Base-by-base conservation (phyloP, 2,113 vertebrate species). In the Nothobranchius furzeri region DNA sequence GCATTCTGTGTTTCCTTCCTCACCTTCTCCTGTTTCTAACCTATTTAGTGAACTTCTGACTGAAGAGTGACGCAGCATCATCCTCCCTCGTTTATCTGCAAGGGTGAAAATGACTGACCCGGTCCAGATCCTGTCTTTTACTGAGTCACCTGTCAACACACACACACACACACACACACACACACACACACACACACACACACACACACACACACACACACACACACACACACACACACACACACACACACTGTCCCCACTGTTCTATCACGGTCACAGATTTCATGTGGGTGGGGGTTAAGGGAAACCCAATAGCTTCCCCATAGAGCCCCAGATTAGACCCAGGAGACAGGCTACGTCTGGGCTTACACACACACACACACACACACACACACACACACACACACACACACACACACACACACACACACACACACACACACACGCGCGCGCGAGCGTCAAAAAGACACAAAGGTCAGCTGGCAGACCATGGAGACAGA, bases 271-370 rank as follows among this genome's bases (percentile, higher is more conserved):
- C 51, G 69, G 60, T 20, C 63, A 52, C 52, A 47, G 73, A 85
- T 78, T 81, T 54, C 43, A 48, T 30, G 85, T n/a, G 68, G 24
- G 84, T 37, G 76, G 83, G 70, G 69, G 69, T 73, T 64, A 71
- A 81, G 70, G 70, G 87, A 87, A 87, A 89, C 62, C 48, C 6
- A 69, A 89, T 88, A 84, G 48, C 76, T 67, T 70, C 78, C 69
- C 57, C 61, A 54, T 74, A 69, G 81, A 85, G 74, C 86, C 70
- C 78, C 76, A 88, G 87, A 89, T 89, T 87, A 86, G 70, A 55
- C 86, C 80, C 78, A 84, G 75, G 86, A 88, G 88, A 87, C 86
- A 81, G 80, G 61, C 78, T 49, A 52, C 14, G 73, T 85, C 78
- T 81, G 78, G 64, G 59, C 35, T 73, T 71, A 83, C 65, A 86